phyloP scores from a whole-genome alignment of 2,113 vertebrate species.

The Urocolius indicus region DNA sequence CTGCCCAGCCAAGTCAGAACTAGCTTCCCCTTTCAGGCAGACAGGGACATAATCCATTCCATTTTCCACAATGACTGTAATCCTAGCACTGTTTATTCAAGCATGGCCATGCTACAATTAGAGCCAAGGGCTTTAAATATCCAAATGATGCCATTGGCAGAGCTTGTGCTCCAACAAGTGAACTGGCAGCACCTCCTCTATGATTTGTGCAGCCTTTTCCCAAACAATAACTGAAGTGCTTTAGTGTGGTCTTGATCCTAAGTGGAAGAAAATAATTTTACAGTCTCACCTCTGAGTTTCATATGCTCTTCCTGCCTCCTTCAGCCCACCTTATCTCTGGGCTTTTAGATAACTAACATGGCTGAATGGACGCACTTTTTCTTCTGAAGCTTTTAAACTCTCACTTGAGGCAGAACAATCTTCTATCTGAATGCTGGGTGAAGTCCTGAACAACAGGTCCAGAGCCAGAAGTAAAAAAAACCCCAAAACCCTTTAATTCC shows the following conservation, averaged over 20 bases:
- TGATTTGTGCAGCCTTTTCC: background rate
- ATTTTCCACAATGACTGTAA: conserved; percentile 27
- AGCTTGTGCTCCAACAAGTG: background rate
- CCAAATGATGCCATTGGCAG: conserved; percentile 36
- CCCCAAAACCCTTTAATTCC: background rate
- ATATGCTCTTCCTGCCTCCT: background rate
- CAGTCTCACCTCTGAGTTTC: background rate
- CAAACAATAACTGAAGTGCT: background rate
- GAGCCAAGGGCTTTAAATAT: conserved; percentile 42
- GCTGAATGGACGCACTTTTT: background rate
- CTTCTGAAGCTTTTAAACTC: background rate
- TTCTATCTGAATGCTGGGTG: background rate
- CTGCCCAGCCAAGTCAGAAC: background rate
- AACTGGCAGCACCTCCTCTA: conserved; percentile 24
- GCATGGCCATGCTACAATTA: conserved; percentile 24
- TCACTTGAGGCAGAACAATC: background rate
- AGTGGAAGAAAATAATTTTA: background rate
- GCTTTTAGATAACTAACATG: background rate
- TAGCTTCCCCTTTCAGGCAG: background rate
- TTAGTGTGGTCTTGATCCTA: background rate
- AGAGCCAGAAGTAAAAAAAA: background rate
- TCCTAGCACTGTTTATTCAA: conserved; percentile 38
- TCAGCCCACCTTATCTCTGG: background rate
- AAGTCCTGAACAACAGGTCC: background rate
- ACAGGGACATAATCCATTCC: conserved; percentile 24